Evolutionary conservation across 2,797 vertebrate species (phyloP), one percentile per base, ranked within the genome.

Genomic region (Micromesistius poutassou): DNA sequence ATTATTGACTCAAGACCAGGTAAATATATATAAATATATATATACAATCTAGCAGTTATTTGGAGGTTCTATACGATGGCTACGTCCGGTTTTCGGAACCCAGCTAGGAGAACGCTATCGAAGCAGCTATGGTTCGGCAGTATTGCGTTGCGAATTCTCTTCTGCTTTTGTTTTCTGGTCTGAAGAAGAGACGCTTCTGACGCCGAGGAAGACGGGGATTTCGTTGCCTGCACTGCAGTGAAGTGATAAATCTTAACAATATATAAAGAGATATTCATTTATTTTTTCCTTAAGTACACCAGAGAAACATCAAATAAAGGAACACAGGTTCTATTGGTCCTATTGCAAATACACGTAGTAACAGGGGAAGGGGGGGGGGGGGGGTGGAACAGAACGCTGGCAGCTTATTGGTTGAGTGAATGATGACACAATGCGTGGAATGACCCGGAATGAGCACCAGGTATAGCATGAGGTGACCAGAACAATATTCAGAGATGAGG

Each of bases 121-220:
- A 88, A 92, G 89, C 89, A 81, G 83, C 83, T 73, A 28, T 68
- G 82, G 82, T 77, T 86, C 82, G 92, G 91, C 90, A 92, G 90
- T 93, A 91, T 92, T 93, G 92, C 91, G 87, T 87, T 81, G 77
- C 10, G 76, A 90, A 91, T 71, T 71, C 33, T 71, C 30, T 71
- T 71, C 70, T 71, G 70, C 70, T 33, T 71, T 33, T 71, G 70
- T 33, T 33, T 33, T 33, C 75, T 85, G 84, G 84, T 89, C 78
- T 72, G 79, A 81, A 79, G 80, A 77, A 77, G 71, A 36, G 76
- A 75, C 81, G 83, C 83, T 79, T 75, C 76, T 80, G 78, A 88
- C 87, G 88, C 87, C 86, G 82, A 88, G 93, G 94, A 94, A 94
- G 92, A 94, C 91, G 79, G 82, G 80, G 91, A 93, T 94, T 94